Evolutionary conservation across 2,113 vertebrate genomes (phyloP).

Genomic region (Steatornis caripensis): DNA sequence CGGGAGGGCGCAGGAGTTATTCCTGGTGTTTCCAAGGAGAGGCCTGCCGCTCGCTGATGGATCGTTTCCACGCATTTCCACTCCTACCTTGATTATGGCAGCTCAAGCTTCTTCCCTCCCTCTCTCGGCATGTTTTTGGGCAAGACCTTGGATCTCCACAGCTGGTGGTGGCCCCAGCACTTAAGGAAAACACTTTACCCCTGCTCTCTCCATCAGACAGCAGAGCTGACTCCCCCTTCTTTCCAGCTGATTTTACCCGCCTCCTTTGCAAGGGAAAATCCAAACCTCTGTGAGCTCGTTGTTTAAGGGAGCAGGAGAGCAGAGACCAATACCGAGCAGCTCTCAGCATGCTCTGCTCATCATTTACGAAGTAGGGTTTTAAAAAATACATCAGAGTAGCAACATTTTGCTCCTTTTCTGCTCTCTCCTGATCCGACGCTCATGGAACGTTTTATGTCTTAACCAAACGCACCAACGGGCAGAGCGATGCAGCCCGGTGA

Average conservation of each 20-base stretch:
- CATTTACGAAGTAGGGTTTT: background rate
- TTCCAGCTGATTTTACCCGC: background rate
- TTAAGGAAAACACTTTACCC: background rate
- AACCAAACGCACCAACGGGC: background rate
- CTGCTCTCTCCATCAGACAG: background rate
- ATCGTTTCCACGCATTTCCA: background rate
- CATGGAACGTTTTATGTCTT: background rate
- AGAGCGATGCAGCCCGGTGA: background rate
- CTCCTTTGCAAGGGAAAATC: background rate
- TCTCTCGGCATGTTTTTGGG: background rate
- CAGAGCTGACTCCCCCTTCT: background rate
- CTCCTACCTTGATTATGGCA: slow-evolving; percentile 11
- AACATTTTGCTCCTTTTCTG: background rate
- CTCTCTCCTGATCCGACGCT: background rate
- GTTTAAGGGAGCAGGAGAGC: background rate
- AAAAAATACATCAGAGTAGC: background rate
- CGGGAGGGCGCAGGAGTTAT: background rate
- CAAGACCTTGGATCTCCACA: background rate
- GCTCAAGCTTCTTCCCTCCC: background rate
- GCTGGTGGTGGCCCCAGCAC: background rate
- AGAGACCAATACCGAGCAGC: background rate
- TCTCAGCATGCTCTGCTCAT: background rate
- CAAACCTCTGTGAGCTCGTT: background rate
- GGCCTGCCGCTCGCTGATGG: background rate
- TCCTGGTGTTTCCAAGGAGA: background rate